Evolutionary conservation across 2,888 invertebrate genomes (phyloP).

Genomic region (Darwinula stevensoni): DNA sequence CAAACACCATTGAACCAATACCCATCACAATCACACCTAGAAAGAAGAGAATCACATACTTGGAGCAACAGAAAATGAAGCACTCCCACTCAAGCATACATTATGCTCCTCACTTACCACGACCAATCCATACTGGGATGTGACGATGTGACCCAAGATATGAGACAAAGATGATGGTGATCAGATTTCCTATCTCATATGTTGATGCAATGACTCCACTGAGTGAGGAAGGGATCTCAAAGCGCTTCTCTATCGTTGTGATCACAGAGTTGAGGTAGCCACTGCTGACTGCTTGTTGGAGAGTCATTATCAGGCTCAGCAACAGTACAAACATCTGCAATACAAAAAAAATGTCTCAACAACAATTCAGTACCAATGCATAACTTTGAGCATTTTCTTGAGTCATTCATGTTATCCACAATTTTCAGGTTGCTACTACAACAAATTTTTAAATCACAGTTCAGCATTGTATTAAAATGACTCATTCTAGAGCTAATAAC

Average conservation of each 20-base stretch:
- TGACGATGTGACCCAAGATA: conserved; percentile 73
- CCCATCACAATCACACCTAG: too few species aligned
- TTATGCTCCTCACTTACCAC: too few species aligned
- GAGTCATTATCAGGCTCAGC: conserved; percentile 58
- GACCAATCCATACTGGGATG: conserved; percentile 80
- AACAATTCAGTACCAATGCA: too few species aligned
- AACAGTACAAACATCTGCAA: conserved; percentile 57
- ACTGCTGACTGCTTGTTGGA: conserved; percentile 66
- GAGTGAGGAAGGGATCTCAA: conserved; percentile 67
- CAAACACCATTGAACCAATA: too few species aligned
- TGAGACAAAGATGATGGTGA: conserved; percentile 81
- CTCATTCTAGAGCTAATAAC: too few species aligned
- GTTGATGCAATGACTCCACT: conserved; percentile 77
- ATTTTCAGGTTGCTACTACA: not conserved
- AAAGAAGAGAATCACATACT: too few species aligned
- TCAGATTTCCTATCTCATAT: conserved; percentile 81
- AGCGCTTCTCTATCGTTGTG: conserved; percentile 78
- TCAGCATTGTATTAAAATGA: not conserved
- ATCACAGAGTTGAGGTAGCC: conserved; percentile 84
- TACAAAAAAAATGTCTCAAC: conserved; percentile 3
- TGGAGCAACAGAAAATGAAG: too few species aligned
- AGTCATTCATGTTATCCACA: not conserved
- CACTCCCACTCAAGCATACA: too few species aligned
- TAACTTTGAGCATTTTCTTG: too few species aligned
- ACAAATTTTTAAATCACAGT: too few species aligned